Percentiles rank a stretch among this genome's conserved stretches.
Conservation (phyloP, 2,113 vertebrate genomes). For the Cryptoleucopteryx plumbea region DNA sequence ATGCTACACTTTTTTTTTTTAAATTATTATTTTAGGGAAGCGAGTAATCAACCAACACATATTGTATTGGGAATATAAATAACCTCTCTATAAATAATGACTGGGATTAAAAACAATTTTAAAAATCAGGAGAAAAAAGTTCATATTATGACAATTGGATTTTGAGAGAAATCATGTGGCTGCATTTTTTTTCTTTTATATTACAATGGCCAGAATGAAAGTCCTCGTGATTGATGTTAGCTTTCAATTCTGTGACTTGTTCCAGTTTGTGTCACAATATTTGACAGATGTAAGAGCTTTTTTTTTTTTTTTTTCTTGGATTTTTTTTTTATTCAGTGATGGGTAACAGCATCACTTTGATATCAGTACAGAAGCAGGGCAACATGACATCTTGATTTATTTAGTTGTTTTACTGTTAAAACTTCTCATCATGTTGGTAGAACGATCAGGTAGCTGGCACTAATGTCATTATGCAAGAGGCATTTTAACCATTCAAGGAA, state of each 20-base stretch:
- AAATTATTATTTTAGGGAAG: background rate
- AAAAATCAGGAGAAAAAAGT: background rate
- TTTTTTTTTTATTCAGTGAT: background rate
- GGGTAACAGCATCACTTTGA: conserved; percentile 19
- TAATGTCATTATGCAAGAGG: background rate
- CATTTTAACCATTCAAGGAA: background rate
- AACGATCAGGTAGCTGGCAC: background rate
- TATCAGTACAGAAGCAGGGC: background rate
- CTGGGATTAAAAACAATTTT: background rate
- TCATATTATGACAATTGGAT: background rate
- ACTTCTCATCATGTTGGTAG: background rate
- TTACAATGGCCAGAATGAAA: background rate
- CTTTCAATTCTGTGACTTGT: conserved; percentile 25
- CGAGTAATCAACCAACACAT: background rate
- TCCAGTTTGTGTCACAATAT: conserved; percentile 48
- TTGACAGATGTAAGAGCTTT: conserved; percentile 28
- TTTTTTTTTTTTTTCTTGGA: background rate
- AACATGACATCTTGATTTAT: conserved; percentile 3
- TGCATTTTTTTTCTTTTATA: background rate
- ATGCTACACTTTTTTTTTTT: background rate
- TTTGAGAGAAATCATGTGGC: background rate
- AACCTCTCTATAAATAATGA: background rate
- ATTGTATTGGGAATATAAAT: background rate
- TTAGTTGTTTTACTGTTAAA: conserved; percentile 29
- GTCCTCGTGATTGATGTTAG: background rate